These are phyloP conservation scores for Macrosiphum euphorbiae DNA, from an alignment of 2,888 invertebrate species.

Conservation along the genomic window DNA sequence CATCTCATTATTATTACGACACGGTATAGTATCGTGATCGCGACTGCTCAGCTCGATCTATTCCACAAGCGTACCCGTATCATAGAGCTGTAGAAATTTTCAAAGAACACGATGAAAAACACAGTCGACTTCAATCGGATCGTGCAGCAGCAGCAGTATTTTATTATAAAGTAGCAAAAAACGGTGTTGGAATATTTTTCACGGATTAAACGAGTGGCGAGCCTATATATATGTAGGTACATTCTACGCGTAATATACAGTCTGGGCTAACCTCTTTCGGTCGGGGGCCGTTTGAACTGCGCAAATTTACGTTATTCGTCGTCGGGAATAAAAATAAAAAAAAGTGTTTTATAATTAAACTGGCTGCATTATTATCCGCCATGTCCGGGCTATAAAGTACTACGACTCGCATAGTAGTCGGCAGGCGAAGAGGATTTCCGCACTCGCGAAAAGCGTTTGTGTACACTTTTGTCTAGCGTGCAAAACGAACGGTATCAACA, in stretches of 20 bases:
- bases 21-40: background rate
- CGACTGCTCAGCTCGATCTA: background rate
- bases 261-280: background rate
- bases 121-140: background rate
- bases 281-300: background rate
- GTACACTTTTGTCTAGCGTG: slow-evolving; percentile 11
- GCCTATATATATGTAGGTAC: no score
- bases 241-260: background rate
- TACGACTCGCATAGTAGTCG: background rate
- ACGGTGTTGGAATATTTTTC: background rate
- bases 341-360: slow-evolving; percentile 56
- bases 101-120: background rate
- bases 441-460: background rate
- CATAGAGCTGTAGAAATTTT: background rate
- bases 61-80: background rate
- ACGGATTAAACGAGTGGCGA: background rate
- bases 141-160: background rate
- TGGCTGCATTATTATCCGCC: background rate
- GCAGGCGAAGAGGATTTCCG: slow-evolving; percentile 11
- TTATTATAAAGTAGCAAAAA: background rate
- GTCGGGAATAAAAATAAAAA: background rate
- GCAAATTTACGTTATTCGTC: background rate
- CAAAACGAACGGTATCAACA: background rate
- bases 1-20: background rate
- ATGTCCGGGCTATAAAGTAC: slow-evolving; percentile 24